Base-by-base conservation (phyloP, 1,140 invertebrate species). In the Papilio polyxenes region DNA sequence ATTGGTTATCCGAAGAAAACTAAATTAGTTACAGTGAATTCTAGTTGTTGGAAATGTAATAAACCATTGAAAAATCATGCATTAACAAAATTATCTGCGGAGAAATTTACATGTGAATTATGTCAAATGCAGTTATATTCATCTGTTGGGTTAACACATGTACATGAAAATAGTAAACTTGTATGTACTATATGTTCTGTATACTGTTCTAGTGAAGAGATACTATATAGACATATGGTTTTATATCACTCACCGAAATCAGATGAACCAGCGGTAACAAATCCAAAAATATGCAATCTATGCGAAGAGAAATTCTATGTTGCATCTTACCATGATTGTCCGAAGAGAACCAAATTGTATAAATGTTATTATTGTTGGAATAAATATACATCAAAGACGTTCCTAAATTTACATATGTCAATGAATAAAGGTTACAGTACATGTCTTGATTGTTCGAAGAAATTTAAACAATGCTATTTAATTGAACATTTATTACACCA, bases 41-140 rank as follows among this genome's bases (percentile, higher is more conserved):
- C 62, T 3, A 69, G 69, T 7, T 80, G 78, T 17, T 80, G 78
- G 78, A 80, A 62, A 51, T 80, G 78, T 40, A 44, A 49, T 31
- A 65, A 31, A 23, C n/a, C 37, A 2, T 1, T 23, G 3, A 9
- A 20, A 31, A 49, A 7, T 51, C 59, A 80, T 49, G 15, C n/a
- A 11, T 9, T 44, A 6, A 62, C 9, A 1, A 69, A 31, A 23
- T 11, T 15, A 2, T 23, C 11, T 8, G 0, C 40, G 0, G 4
- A 3, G 1, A 49, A 49, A n/a, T 69, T 17, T 11, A 48, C 0
- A 4, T 80, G 78, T 53, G 37, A 48, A 0, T 9, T 37, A 20
- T 80, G 78, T 59, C 1, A 49, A 3, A 15, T n/a, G 0, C 0
- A 6, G 0, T 23, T 69, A 5, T 1, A 44, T 37, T 49, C 59